phyloP scores from a whole-genome alignment of 2,113 vertebrate genomes.

The Oncorhynchus gorbuscha region DNA sequence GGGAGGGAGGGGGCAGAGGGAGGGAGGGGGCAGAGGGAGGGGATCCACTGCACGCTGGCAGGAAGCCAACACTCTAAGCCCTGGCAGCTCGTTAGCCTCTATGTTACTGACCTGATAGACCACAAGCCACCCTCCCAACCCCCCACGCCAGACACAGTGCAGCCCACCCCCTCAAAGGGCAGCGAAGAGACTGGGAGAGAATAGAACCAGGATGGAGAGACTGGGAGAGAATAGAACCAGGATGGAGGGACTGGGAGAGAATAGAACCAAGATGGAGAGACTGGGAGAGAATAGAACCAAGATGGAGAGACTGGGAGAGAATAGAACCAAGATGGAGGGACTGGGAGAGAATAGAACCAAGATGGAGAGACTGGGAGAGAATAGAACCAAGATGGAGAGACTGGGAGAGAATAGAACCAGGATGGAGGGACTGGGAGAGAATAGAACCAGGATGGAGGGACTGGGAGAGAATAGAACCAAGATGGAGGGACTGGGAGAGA shows the following conservation, averaged over 20 bases:
- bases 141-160: constrained; percentile 19
- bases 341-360: too few relatives aligned
- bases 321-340: too few relatives aligned
- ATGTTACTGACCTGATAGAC: constrained; percentile 73
- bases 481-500: neutral
- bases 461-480: neutral
- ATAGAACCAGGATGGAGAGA: neutral
- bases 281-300: too few relatives aligned
- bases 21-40: constrained; percentile 3
- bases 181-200: constrained; percentile 5
- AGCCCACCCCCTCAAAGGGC: constrained; percentile 29
- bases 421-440: neutral
- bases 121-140: constrained; percentile 34
- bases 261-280: too few relatives aligned
- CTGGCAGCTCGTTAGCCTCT: constrained; percentile 68
- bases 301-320: too few relatives aligned
- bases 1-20: neutral
- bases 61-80: constrained; percentile 61
- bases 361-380: too few relatives aligned
- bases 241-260: neutral
- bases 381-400: neutral
- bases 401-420: neutral
- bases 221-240: neutral
- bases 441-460: neutral
- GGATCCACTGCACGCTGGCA: constrained; percentile 53